Evolutionary conservation across 2,888 invertebrate genomes (phyloP), one percentile per base, ranked within the genome.

Genomic region (Harpalus rufipes): DNA sequence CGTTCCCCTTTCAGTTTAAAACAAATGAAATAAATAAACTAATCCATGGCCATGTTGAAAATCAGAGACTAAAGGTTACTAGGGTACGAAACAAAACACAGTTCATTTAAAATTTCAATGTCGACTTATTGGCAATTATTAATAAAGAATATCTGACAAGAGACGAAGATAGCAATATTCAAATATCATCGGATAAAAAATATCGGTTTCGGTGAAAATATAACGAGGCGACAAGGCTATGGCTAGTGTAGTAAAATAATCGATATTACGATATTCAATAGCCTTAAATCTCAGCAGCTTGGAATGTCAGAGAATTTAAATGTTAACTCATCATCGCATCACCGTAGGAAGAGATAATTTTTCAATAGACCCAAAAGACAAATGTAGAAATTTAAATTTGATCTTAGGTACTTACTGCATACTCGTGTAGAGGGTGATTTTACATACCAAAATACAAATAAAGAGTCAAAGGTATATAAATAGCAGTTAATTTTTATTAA

Each of bases 71-170:
- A 68, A 68, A 68, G 68, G 68, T 68, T 68, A 68, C 68, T 39
- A 39, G 68, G 68, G 39, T 68, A 68, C 8, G 63, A 63, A 63
- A 63, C 68, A 41, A 68, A 68, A 63, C 68, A 32, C 32, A 7
- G 68, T 39, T 32, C 39, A 32, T 68, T 68, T 68, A 41, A 68
- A 21, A 68, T 68, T 68, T 68, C 68, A 68, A 68, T 68, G 68
- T 68, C 39, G n/a, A 41, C 21, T 63, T 12, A 8, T 12, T 16
- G 18, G 16, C 3, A 39, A 8, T 68, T 41, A 68, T 68, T 68
- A 68, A 68, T 68, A 39, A 32, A 39, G 32, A 63, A 68, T 68
- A 68, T 68, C 68, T 68, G 68, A 41, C 68, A 68, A n/a, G 21
- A 63, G 25, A 63, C 21, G 21, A 21, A 63, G 63, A 21, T 21